Conservation (phyloP, 2,113 vertebrate species). For the Trogon surrucura region DNA sequence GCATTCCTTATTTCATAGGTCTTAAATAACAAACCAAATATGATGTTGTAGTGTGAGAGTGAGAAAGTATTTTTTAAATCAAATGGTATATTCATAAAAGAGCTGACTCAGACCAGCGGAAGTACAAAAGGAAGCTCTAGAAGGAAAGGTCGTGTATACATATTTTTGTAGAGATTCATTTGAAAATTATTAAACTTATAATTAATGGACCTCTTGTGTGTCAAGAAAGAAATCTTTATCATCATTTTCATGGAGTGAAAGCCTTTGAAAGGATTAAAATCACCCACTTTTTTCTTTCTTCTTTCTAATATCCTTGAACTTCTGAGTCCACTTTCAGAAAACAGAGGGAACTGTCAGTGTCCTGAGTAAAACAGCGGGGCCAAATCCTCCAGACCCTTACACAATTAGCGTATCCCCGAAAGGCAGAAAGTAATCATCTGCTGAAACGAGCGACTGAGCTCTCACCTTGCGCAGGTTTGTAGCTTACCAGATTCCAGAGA, state of each 20-base stretch:
- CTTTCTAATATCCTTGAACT: background rate
- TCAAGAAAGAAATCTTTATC: background rate
- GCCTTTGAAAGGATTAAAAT: background rate
- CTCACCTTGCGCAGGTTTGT: background rate
- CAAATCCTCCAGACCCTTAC: background rate
- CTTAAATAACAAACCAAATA: background rate
- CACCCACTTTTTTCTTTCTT: background rate
- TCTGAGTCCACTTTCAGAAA: background rate
- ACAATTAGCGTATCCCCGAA: background rate
- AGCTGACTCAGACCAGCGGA: background rate
- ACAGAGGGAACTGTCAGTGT: background rate
- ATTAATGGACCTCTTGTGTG: background rate
- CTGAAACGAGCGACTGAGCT: background rate
- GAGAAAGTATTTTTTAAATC: background rate
- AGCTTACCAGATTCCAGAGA: background rate
- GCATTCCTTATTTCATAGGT: background rate
- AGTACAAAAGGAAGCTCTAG: background rate
- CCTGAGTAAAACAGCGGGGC: background rate
- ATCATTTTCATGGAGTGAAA: background rate
- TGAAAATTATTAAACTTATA: background rate
- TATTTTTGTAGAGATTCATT: background rate
- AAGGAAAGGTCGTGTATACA: slow-evolving; percentile 20
- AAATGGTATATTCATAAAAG: background rate
- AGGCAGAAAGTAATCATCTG: background rate
- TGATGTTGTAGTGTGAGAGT: background rate